phyloP scores from a whole-genome alignment of 2,888 invertebrate genomes.

The Zaprionus obscuricornis region DNA sequence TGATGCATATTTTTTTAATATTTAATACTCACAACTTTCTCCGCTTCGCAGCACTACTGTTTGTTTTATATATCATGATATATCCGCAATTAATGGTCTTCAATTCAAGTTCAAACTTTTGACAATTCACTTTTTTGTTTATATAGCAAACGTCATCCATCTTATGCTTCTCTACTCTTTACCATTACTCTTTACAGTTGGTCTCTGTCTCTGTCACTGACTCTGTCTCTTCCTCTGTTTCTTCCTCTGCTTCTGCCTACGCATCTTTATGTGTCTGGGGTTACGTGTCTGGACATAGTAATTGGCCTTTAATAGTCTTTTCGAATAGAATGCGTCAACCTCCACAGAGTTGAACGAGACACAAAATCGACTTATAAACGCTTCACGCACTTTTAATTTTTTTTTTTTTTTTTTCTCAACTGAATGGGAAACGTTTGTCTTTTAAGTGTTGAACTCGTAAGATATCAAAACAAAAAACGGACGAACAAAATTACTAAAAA shows the following conservation, averaged over 20 bases:
- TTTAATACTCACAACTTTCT: too few species aligned
- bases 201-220: slow-evolving; percentile 8
- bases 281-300: slow-evolving; percentile 59
- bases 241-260: slow-evolving; percentile 49
- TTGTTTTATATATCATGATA: too few species aligned
- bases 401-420: slow-evolving; percentile 15
- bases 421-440: slow-evolving; percentile 41
- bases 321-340: slow-evolving; percentile 53
- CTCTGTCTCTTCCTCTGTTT: slow-evolving; percentile 6
- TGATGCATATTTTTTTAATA: neutral
- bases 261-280: slow-evolving; percentile 54
- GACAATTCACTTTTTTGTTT: slow-evolving; percentile 1
- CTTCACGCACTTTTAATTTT: slow-evolving; percentile 56
- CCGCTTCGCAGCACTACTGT: too few species aligned
- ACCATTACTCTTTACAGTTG: slow-evolving; percentile 17
- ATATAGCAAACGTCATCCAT: slow-evolving; percentile 1
- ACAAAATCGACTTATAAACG: slow-evolving; percentile 44
- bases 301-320: slow-evolving; percentile 58
- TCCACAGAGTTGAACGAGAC: slow-evolving; percentile 33
- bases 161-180: slow-evolving; percentile 21
- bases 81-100: too few species aligned
- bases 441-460: slow-evolving; percentile 22
- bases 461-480: slow-evolving; percentile 5
- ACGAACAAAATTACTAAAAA: neutral
- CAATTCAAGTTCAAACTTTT: slow-evolving; percentile 32